Conservation (phyloP, 2,113 vertebrate species). For the Acinonyx jubatus region DNA sequence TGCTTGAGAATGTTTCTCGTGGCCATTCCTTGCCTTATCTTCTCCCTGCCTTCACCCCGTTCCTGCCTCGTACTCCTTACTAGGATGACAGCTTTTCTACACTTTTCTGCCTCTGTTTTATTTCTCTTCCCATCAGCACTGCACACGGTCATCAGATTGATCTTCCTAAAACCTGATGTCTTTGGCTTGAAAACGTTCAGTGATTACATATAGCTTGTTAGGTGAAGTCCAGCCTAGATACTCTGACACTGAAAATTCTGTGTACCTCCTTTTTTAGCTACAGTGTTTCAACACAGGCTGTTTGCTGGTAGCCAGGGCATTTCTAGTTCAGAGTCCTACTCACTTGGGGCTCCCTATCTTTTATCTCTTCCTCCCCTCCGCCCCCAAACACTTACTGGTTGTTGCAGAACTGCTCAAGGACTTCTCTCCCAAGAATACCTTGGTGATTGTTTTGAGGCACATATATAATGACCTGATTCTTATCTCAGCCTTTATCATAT, state of each 20-base stretch:
- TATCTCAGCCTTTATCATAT: not conserved
- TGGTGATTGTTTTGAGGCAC: not conserved
- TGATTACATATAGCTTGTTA: not conserved
- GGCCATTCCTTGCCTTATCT: not conserved
- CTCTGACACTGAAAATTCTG: not conserved
- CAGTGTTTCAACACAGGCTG: not conserved
- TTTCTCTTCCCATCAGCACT: not conserved
- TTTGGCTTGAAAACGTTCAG: not conserved
- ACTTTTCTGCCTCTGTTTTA: not conserved
- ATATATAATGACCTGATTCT: not conserved
- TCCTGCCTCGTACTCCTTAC: not conserved
- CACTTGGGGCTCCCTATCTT: not conserved
- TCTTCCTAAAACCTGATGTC: not conserved
- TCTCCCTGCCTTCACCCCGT: not conserved
- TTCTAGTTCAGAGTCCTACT: not conserved
- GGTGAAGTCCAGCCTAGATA: not conserved
- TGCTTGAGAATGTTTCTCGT: not conserved
- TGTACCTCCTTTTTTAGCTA: not conserved
- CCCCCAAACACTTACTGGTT: not conserved
- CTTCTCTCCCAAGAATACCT: not conserved
- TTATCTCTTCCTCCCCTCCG: fast-evolving
- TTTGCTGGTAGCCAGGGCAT: not conserved
- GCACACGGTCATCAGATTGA: not conserved
- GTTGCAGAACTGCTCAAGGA: not conserved
- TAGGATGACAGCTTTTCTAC: not conserved